These are phyloP conservation scores for Asbolus verrucosus DNA, from an alignment of 1,140 invertebrate genomes.

Conservation along the genomic window DNA sequence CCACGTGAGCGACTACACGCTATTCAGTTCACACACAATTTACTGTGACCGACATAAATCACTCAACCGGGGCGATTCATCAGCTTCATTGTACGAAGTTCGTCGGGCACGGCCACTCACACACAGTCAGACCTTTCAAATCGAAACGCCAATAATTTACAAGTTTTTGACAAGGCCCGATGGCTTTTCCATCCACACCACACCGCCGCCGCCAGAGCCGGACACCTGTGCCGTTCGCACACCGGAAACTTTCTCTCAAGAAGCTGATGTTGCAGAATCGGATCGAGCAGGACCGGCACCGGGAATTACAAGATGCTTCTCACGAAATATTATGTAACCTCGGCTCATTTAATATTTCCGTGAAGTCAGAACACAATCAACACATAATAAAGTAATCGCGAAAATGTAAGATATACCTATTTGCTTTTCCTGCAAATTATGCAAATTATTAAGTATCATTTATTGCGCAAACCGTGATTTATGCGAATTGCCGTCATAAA, in stretches of 20 bases:
- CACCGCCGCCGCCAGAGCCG: constrained; percentile 11
- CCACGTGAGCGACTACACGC: constrained; percentile 36
- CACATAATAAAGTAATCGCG: too few species aligned
- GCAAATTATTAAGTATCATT: too few species aligned
- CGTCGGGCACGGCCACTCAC: constrained; percentile 41
- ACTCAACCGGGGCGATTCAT: constrained; percentile 62
- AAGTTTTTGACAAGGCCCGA: constrained; percentile 60
- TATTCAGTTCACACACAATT: constrained; percentile 58
- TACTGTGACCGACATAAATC: constrained; percentile 61
- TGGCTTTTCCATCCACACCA: constrained; percentile 58
- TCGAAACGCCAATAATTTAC: constrained; percentile 61
- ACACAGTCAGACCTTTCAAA: constrained; percentile 53
- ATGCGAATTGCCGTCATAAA: too few species aligned
- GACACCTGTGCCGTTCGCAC: constrained; percentile 40
- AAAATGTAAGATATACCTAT: too few species aligned
- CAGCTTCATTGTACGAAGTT: constrained; percentile 56
- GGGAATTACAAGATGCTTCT: too few species aligned
- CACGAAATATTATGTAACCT: too few species aligned
- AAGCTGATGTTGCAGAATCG: constrained; percentile 7
- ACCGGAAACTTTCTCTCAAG: constrained; percentile 27
- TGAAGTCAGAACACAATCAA: too few species aligned
- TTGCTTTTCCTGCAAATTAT: too few species aligned
- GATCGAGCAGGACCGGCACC: too few species aligned
- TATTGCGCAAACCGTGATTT: too few species aligned
- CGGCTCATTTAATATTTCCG: too few species aligned